A percentile compares a stretch with the other conserved stretches of the same genome.
Evolutionary conservation across 2,888 invertebrate genomes (phyloP).

Genomic region (Phalangium opilio): DNA sequence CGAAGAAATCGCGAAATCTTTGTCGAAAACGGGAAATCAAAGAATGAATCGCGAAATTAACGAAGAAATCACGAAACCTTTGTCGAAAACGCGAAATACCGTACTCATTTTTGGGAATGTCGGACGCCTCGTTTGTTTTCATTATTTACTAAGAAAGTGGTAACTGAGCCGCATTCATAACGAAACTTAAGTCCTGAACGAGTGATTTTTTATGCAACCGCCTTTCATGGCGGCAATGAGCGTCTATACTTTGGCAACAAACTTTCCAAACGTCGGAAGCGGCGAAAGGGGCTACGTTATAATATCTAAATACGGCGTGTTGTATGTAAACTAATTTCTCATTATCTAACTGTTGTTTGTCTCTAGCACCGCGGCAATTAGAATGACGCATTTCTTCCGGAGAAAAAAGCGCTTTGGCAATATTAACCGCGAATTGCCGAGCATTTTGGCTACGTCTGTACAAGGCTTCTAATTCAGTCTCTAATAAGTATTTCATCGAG

Average conservation of each 20-base stretch:
- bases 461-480: constrained; percentile 9
- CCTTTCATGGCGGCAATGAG: constrained; percentile 16
- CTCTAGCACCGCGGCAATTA: constrained; percentile 16
- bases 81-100: too few relatives aligned
- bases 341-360: constrained; percentile 13
- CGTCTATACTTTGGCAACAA: constrained; percentile 17
- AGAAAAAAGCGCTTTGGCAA: constrained; percentile 12
- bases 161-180: too few relatives aligned
- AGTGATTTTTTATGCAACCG: constrained; percentile 10
- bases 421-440: constrained; percentile 17
- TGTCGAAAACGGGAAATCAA: too few relatives aligned
- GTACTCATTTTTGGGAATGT: too few relatives aligned
- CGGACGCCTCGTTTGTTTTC: too few relatives aligned
- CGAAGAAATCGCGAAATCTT: too few relatives aligned
- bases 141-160: too few relatives aligned
- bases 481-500: neutral
- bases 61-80: too few relatives aligned
- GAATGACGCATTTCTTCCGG: constrained; percentile 15
- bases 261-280: constrained; percentile 14
- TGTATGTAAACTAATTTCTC: constrained; percentile 11
- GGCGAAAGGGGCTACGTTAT: constrained; percentile 8
- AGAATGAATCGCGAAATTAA: too few relatives aligned
- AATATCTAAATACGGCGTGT: constrained; percentile 9
- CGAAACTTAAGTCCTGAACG: too few relatives aligned
- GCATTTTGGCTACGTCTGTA: constrained; percentile 13